Base-by-base conservation (phyloP, 2,888 invertebrate genomes). In the Drosophila cognata region DNA sequence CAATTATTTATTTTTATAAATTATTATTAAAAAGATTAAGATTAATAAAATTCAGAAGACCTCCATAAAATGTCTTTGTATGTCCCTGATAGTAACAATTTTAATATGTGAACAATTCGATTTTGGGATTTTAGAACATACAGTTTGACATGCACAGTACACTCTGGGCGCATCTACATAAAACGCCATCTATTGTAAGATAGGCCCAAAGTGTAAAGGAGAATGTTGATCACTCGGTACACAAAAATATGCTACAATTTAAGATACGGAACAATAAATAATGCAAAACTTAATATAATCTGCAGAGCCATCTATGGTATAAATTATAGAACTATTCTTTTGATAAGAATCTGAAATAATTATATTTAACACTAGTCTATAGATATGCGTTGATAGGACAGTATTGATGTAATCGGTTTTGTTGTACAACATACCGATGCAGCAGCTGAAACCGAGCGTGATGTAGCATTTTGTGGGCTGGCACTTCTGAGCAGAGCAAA, bases 361-460 rank as follows among this genome's bases (percentile, higher is more conserved):
- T 25, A 6, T 18, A 36, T 13, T 11, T 18, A 33, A 35, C 25
- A 25, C 21, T 36, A 25, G 25, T 18, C 11, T 46, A 2, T 8
- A 50, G 28, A 50, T 52, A 52, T 21, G 21, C 5, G 6, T 11
- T 36, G 31, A 10, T 25, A 21, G 25, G 8, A 16, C 16, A 8
- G 25, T 4, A 36, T 38, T 56, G 13, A 38, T 13, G 56, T 38
- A 56, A 38, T 29, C 38, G 28, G 16, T 1, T 56, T n/a, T 56
- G 55, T 38, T 56, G 28, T 8, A 29, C 13, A 36, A n/a, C n/a
- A 25, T 52, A 29, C 36, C 46, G 8, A 43, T 35, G 48, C 50
- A 43, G 36, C 80, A 81, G 79, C 82, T 82, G 80, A 64, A 76
- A 52, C 67, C 73, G 56, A 65, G 48, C 68, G 63, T 87, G 77